Evolutionary conservation across 2,888 invertebrate species (phyloP), one percentile per base, ranked within the genome.

Genomic region (Himalopsyche japonica): DNA sequence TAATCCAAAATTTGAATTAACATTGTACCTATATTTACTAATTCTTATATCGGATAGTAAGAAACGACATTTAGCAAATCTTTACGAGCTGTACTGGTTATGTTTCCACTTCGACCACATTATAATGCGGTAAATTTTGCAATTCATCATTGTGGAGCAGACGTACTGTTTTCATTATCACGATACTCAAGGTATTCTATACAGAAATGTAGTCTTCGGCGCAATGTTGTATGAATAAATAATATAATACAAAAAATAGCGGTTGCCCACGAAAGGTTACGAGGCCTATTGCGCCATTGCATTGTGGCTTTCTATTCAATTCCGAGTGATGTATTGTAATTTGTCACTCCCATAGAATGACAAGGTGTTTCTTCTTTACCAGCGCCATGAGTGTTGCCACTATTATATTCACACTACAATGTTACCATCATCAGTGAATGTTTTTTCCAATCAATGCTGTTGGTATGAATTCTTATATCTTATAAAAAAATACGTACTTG

Each of bases 251-350:
- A 70, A 43, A 37, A 81, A 81, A 76, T 37, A 78, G 82, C 82
- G 82, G 82, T 82, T 82, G 78, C 77, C 82, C 82, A 82, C 80
- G 30, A 77, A 82, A 82, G 82, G 78, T 82, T 82, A 82, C 57
- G 78, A 43, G 78, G 82, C 82, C 82, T n/a, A 32, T 43, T 37
- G 37, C 64, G 78, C 82, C 49, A 82, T 57, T 70, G 20, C 47
- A 80, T 83, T 76, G 79, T 83, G 79, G 34, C 83, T 80, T 30
- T 80, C 83, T 76, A 83, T 83, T 80, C 83, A 83, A 64, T 48
- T 80, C 76, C 37, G 37, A 83, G 84, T 81, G 81, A 34, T 76
- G 84, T 79, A 82, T 85, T 82, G 85, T 85, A 82, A 85, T 85
- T 82, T 85, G 85, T 85, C 85, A 85, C 80, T 34, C 48, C 48